A percentile compares a stretch with the other conserved stretches of the same genome.
Evolutionary conservation across 2,888 invertebrate species (phyloP).

Genomic region (Caenorhabditis japonica): DNA sequence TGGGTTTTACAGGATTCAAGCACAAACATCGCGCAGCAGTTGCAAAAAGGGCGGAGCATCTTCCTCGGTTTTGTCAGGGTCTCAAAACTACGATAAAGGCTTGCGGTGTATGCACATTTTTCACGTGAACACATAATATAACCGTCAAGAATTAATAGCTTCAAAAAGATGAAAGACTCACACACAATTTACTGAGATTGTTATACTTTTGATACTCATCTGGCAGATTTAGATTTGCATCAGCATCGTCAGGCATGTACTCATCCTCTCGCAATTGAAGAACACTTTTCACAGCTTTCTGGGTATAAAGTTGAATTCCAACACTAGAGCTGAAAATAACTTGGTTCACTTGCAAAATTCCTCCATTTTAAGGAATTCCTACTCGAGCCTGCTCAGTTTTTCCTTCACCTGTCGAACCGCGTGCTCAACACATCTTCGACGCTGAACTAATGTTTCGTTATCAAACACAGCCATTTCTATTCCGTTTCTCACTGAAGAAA

Average conservation of each 20-base stretch:
- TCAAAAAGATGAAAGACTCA: neutral
- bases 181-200: conserved; percentile 38
- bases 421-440: conserved; percentile 3
- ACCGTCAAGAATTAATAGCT: neutral
- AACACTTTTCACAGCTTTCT: conserved; percentile 34
- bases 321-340: conserved; percentile 21
- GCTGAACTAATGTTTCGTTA: conserved; percentile 1
- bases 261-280: conserved; percentile 36
- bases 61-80: too few relatives aligned
- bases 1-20: too few relatives aligned
- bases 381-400: conserved; percentile 16
- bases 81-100: too few relatives aligned
- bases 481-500: conserved; percentile 14
- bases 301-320: conserved; percentile 23
- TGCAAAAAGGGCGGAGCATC: too few relatives aligned
- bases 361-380: neutral
- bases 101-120: too few relatives aligned
- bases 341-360: neutral
- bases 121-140: too few relatives aligned
- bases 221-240: conserved; percentile 10
- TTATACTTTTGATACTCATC: conserved; percentile 29
- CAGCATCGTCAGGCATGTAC: conserved; percentile 12
- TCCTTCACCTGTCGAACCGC: conserved; percentile 7
- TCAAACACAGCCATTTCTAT: conserved; percentile 11
- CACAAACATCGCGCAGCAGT: too few relatives aligned